Evolutionary conservation across 2,797 vertebrate genomes (phyloP), one percentile per base, ranked within the genome.

Genomic region (Merluccius polli): DNA sequence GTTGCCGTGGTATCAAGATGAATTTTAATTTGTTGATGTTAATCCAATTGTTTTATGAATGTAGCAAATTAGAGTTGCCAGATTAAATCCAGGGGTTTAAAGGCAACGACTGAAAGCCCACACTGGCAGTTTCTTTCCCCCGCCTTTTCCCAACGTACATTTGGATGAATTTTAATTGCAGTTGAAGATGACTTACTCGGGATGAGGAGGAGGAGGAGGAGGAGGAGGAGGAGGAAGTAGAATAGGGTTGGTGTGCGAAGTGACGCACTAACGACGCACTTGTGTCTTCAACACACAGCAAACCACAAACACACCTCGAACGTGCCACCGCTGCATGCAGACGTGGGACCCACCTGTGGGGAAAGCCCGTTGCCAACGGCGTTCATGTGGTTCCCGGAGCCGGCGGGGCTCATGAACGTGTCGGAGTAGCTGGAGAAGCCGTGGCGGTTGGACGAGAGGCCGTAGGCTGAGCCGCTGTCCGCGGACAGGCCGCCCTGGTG

Each of bases 381-480:
- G 88, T 98, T 99, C 97, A 99, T 99, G 94, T 98, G 97, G 92
- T 98, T 98, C 89, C 95, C 91, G 74, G 96, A 95, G 0, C 95
- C 96, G 0, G 96, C 92, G 0, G 96, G 95, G 85, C 96, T 98
- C 95, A 99, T 98, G 94, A 99, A 99, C 75, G 95, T 97, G 84
- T 99, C 98, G 0, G 98, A 97, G 92, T 99, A 99, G 94, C 95
- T 98, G 93, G 97, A 96, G 93, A 99, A 99, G 89, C 96, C 86
- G 89, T 99, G 97, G 69, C 98, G 95, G 80, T 95, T 95, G 88
- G 94, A 94, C 24, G 94, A 92, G 84, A 98, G 95, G 16, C 97
- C 97, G 0, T 99, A 99, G 75, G 96, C 96, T 0, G 97, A 95
- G 91, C 96, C 77, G 89, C 94, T 85, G 77, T 94, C 95, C 70